phyloP scores from a whole-genome alignment of 2,888 invertebrate species.

The Heliothis peltigera region DNA sequence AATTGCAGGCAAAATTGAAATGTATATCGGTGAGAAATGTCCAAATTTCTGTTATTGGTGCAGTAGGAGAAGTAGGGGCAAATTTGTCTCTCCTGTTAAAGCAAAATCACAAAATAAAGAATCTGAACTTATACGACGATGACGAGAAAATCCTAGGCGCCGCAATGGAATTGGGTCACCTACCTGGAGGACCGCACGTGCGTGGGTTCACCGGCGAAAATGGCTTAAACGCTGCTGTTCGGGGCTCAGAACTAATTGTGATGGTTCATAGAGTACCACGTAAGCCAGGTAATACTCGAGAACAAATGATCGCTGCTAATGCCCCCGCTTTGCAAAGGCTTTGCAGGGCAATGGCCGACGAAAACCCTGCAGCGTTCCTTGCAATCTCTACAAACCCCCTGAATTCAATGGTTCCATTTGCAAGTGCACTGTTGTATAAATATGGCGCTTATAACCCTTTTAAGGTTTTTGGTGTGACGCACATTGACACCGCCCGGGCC shows the following conservation, averaged over 20 bases:
- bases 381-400: slow-evolving; percentile 78
- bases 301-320: slow-evolving; percentile 75
- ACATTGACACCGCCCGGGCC: slow-evolving; percentile 74
- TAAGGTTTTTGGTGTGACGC: slow-evolving; percentile 78
- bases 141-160: slow-evolving; percentile 70
- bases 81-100: slow-evolving; percentile 75
- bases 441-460: slow-evolving; percentile 75
- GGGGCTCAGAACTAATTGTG: slow-evolving; percentile 70
- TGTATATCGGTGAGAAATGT: slow-evolving; percentile 61
- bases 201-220: slow-evolving; percentile 63
- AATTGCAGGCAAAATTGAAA: slow-evolving; percentile 26
- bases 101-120: slow-evolving; percentile 71
- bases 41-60: slow-evolving; percentile 78
- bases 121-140: slow-evolving; percentile 74
- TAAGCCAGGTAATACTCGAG: slow-evolving; percentile 65
- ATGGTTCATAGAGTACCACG: slow-evolving; percentile 72
- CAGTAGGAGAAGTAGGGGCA: slow-evolving; percentile 73
- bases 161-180: slow-evolving; percentile 70
- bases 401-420: slow-evolving; percentile 78
- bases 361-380: slow-evolving; percentile 74
- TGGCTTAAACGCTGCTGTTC: slow-evolving; percentile 66
- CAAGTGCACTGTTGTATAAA: slow-evolving; percentile 70
- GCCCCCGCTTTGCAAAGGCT: slow-evolving; percentile 71
- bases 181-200: slow-evolving; percentile 73
- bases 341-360: slow-evolving; percentile 71